Evolutionary conservation across 2,113 vertebrate genomes (phyloP), one percentile per base, ranked within the genome.

Genomic region (Podarcis cretensis): DNA sequence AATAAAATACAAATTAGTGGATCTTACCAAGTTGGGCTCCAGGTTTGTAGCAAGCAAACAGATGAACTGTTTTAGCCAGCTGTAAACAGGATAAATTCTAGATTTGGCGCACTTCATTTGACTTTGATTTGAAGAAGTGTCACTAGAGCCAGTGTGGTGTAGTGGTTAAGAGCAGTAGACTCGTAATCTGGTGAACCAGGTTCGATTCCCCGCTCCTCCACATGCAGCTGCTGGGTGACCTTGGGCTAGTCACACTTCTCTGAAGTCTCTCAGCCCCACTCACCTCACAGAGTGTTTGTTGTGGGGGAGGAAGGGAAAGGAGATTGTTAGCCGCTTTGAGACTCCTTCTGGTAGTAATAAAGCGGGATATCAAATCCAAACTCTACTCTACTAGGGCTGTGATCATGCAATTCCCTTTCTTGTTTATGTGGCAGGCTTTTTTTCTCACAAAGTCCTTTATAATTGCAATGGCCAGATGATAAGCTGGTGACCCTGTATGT

Each of bases 1-100:
- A 92, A 94, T 94, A 94, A 94, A 96, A 96, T 88, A 95, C 84
- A 92, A 93, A 95, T 93, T 92, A 96, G 65, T 25, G 7, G 88
- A 92, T 90, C 75, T 90, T 87, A 87, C 93, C 13, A 93, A 93
- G 83, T 93, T 91, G 91, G 88, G 74, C 32, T 94, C 89, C 78
- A 71, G 84, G 88, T 93, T 94, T 91, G 89, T 83, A 89, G 86
- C 88, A 85, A 82, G 86, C 30, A 90, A 92, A 93, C 76, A 79
- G 43, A 27, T 63, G 85, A 77, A 87, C 48, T 54, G 76, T 88
- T 94, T 93, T 89, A 92, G 90, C 78, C 76, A 92, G 78, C 35
- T 83, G 81, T 88, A 94, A 94, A 95, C 89, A 90, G 81, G 85
- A 90, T 88, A 89, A 90, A 92, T 84, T 88, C 69, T 76, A 90